These are phyloP conservation scores for Callinectes sapidus DNA, from an alignment of 2,888 invertebrate genomes.

Conservation along the genomic window DNA sequence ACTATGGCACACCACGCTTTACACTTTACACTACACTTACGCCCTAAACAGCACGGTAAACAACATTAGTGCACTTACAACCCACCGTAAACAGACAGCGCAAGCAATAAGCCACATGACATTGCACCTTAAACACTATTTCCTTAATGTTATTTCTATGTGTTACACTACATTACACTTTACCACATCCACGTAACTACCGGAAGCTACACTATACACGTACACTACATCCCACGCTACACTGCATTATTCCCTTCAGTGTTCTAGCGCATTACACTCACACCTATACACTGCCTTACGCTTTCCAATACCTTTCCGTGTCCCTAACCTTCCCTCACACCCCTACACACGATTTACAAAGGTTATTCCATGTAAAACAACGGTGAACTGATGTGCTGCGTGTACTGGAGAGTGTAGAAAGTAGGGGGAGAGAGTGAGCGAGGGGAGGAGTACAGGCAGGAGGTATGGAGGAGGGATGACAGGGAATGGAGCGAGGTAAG, in stretches of 20 bases:
- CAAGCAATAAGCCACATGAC: no score
- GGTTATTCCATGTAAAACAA: slow-evolving; percentile 10
- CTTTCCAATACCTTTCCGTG: neutral
- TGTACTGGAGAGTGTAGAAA: neutral
- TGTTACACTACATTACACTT: neutral
- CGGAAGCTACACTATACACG: neutral
- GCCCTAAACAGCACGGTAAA: neutral
- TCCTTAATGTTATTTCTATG: neutral
- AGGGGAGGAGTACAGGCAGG: neutral
- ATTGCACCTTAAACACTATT: neutral
- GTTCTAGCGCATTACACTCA: neutral
- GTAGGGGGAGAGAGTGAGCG: neutral
- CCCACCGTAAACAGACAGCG: neutral
- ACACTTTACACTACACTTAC: neutral
- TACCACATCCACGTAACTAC: neutral
- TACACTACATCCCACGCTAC: neutral
- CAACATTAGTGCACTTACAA: neutral
- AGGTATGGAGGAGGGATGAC: neutral
- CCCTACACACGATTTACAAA: slow-evolving; percentile 10
- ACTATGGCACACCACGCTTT: neutral
- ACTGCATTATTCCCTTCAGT: neutral
- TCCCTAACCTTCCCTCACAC: neutral
- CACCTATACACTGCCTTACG: neutral
- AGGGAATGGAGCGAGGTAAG: neutral
- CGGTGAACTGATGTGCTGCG: neutral